These are phyloP conservation scores for Galleria mellonella DNA, from an alignment of 1,140 invertebrate species.

Conservation along the genomic window DNA sequence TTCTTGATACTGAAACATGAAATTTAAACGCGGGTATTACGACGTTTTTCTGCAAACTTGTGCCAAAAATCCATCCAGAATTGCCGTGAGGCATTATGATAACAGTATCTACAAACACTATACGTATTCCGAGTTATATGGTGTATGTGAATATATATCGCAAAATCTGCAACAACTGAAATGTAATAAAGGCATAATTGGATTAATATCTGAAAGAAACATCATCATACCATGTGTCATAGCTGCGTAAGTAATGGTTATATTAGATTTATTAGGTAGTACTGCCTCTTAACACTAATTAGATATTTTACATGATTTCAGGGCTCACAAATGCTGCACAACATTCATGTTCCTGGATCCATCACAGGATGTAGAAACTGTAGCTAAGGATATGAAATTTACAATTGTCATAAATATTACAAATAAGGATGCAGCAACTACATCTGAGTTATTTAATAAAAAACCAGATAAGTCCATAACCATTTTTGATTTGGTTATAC, in stretches of 20 bases:
- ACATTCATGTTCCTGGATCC: slow-evolving; percentile 66
- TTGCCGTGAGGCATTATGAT: slow-evolving; percentile 40
- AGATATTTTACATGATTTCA: slow-evolving; percentile 32
- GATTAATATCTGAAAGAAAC: slow-evolving; percentile 50
- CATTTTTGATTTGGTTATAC: slow-evolving; percentile 43
- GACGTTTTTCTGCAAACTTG: slow-evolving; percentile 56
- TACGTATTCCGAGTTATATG: slow-evolving; percentile 57
- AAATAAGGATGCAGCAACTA: slow-evolving; percentile 13
- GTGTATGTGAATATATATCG: slow-evolving; percentile 58
- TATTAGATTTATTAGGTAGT: slow-evolving; percentile 2
- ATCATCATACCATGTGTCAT: slow-evolving; percentile 53
- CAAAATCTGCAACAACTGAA: slow-evolving; percentile 52
- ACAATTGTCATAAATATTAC: slow-evolving; percentile 40
- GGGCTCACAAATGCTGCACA: slow-evolving; percentile 58
- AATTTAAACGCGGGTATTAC: slow-evolving; percentile 51
- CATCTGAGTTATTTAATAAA: slow-evolving; percentile 29
- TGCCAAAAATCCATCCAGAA: slow-evolving; percentile 39
- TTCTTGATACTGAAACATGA: slow-evolving; percentile 29
- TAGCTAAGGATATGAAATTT: slow-evolving; percentile 37
- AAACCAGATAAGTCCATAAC: slow-evolving; percentile 42
- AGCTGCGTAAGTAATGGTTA: slow-evolving; percentile 48
- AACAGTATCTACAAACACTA: slow-evolving; percentile 36
- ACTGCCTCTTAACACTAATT: background rate
- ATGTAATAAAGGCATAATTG: slow-evolving; percentile 48
- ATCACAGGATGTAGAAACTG: slow-evolving; percentile 30